Evolutionary conservation across 2,797 vertebrate genomes (phyloP), one percentile per base, ranked within the genome.

Genomic region (Paratrypauchen microcephalus): DNA sequence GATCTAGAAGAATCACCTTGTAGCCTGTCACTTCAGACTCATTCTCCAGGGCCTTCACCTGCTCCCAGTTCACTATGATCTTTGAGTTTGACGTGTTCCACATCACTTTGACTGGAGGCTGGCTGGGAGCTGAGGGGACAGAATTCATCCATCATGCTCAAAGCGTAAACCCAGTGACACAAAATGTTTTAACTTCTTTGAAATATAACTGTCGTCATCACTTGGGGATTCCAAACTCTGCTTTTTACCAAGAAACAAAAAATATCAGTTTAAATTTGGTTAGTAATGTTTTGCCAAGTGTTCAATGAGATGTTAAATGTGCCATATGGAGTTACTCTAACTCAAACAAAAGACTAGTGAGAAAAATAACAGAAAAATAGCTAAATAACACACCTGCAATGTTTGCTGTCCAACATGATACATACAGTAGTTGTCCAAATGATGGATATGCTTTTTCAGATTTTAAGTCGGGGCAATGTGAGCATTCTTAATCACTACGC

Each of bases 21-120:
- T 99, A 99, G 72, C 97, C 97, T 56, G 95, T 97, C 83, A 99
- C 97, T 91, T 99, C 97, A 0, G 97, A 99, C 91, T 99, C 97
- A 9, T 99, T 97, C 87, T 97, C 97, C 91, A 96, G 88, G 1
- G 97, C 96, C 80, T 96, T 98, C 87, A 99, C 97, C 84, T 96
- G 96, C 88, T 99, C 97, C 97, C 97, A 99, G 91, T 97, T 97
- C 80, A 99, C 80, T 77, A 98, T 93, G 71, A 99, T 96, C 92
- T 98, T 98, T 86, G 97, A 98, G 91, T 98, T 95, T 0, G 95
- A 97, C 0, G 96, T 94, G 81, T 98, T 98, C 97, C 97, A 99
- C 86, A 95, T 94, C 73, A 99, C 95, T 91, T 98, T 99, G 83
- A 92, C 94, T 0, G 97, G 97, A 0, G 97, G 95, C 76, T 98